Conservation (phyloP, 1,140 invertebrate genomes). For the Drosophila parabipectinata region DNA sequence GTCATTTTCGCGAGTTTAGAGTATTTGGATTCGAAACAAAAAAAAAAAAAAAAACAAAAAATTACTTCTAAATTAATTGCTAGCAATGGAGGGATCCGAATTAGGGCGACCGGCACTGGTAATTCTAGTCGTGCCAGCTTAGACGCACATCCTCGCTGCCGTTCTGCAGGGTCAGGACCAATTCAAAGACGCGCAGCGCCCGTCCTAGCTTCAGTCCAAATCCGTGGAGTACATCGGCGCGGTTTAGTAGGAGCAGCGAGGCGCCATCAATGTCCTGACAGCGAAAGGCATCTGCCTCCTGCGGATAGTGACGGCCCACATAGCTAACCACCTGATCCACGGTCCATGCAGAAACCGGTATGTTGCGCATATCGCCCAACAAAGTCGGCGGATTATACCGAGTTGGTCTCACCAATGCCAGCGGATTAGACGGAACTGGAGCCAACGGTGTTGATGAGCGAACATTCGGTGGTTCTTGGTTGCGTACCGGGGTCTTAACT, state of each 20-base stretch:
- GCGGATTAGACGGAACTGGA: not conserved
- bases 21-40: not conserved
- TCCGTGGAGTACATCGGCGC: slow-evolving; percentile 68
- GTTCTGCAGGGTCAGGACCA: slow-evolving; percentile 64
- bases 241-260: slow-evolving; percentile 70
- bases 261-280: slow-evolving; percentile 76
- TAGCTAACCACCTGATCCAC: slow-evolving; percentile 68
- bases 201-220: slow-evolving; percentile 75
- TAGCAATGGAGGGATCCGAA: not conserved
- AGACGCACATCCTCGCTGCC: slow-evolving; percentile 43
- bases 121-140: slow-evolving; percentile 47
- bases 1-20: not conserved
- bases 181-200: slow-evolving; percentile 68
- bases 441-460: too few species aligned
- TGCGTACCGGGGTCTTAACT: too few species aligned
- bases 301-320: slow-evolving; percentile 60
- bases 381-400: too few species aligned
- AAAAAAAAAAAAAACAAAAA: too few species aligned
- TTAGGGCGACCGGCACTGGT: too few species aligned
- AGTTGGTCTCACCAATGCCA: too few species aligned
- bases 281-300: slow-evolving; percentile 62
- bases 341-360: slow-evolving; percentile 51
- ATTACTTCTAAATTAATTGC: slow-evolving; percentile 7
- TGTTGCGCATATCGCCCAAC: not conserved
- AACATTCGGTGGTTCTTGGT: not conserved